phyloP scores from a whole-genome alignment of 2,113 vertebrate genomes.

The Stigmatopora nigra region DNA sequence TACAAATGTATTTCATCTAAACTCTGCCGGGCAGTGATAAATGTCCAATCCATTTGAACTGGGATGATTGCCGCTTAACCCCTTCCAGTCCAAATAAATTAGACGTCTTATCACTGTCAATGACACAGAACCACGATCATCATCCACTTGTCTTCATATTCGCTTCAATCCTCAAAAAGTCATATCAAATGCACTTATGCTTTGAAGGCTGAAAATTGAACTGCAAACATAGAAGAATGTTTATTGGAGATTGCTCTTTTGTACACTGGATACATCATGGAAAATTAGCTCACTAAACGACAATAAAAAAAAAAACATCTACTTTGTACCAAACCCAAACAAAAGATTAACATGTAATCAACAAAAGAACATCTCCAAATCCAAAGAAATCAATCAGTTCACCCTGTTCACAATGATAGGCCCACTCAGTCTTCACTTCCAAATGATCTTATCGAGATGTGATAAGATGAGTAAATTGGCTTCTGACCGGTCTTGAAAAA shows the following conservation, averaged over 20 bases:
- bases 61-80: too few relatives aligned
- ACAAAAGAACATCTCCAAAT: background rate
- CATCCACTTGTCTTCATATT: background rate
- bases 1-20: background rate
- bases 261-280: background rate
- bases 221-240: constrained; percentile 7
- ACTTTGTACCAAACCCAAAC: background rate
- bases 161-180: background rate
- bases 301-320: background rate
- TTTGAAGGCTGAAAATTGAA: background rate
- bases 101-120: background rate
- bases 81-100: too few relatives aligned
- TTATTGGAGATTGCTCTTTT: background rate
- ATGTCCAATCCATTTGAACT: too few relatives aligned
- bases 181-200: background rate
- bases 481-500: background rate
- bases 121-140: background rate
- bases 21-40: too few relatives aligned
- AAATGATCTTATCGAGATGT: background rate
- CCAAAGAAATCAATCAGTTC: too few relatives aligned
- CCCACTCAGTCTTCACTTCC: background rate
- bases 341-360: background rate
- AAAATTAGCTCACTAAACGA: background rate
- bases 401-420: background rate
- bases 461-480: background rate